Base-by-base conservation (phyloP, 2,113 vertebrate genomes). In the Oncorhynchus kisutch region DNA sequence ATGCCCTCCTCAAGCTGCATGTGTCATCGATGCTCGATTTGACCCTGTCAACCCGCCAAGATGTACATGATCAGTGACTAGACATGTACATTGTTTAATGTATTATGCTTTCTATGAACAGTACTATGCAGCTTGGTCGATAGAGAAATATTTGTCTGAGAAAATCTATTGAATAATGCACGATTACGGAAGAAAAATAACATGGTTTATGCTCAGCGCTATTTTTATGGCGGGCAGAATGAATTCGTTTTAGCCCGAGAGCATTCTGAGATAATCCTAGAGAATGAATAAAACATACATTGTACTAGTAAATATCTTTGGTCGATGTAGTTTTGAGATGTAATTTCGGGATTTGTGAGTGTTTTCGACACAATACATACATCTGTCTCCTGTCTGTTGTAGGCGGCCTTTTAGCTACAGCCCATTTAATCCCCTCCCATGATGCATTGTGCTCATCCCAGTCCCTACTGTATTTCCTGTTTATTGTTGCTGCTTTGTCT, bases 361-460 rank as follows among this genome's bases (percentile, higher is more conserved):
- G n/a, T 62, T 24, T 62, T 22, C 11, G 59, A 9, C 20, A 62
- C n/a, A 7, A 60, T n/a, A 62, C 59, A 22, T n/a, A 22, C n/a
- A 60, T 60, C 59, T 24, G 7, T 45, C 39, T 34, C 22, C 59
- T 62, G 7, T n/a, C 16, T 22, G n/a, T 22, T 8, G n/a, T 16
- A 24, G 45, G 72, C 62, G 62, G 72, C 59, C 60, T 65, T 74
- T 49, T 7, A 34, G 29, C 45, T 48, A 70, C 71, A 77, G 75
- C 80, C 84, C 87, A 85, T 93, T 92, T 93, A 93, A 93, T 92
- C 90, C 84, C 81, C 88, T 91, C 91, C 91, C 93, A 92, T 62
- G 81, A 92, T 92, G 91, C 92, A 92, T 84, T 87, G 87, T 78
- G 78, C 78, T 77, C 77, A 49, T 76, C 75, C 54, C 57, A 25